Conservation (phyloP, 2,888 invertebrate species). For the Coremacera marginata region DNA sequence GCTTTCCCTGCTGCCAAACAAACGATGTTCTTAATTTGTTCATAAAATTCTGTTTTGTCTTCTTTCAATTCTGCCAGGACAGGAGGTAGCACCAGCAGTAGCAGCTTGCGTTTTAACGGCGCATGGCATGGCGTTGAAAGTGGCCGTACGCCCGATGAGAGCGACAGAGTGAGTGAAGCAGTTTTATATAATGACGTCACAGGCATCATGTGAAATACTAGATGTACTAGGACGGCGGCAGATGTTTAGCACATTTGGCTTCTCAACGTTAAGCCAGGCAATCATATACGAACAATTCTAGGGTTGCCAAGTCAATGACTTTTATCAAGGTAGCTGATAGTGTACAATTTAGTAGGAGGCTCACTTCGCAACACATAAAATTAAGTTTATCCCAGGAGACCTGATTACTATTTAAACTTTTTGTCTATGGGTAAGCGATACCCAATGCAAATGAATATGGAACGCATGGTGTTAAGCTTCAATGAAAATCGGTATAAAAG, state of each 20-base stretch:
- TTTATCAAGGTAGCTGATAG: too few species aligned
- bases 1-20: background rate
- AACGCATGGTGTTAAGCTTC: too few species aligned
- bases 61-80: slow-evolving; percentile 22
- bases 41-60: slow-evolving; percentile 31
- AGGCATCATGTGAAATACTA: background rate
- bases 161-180: slow-evolving; percentile 17
- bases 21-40: slow-evolving; percentile 23
- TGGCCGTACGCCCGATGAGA: background rate
- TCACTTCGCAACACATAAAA: too few species aligned
- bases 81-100: background rate
- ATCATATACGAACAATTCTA: slow-evolving; percentile 4
- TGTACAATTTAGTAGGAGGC: too few species aligned
- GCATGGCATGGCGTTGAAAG: slow-evolving; percentile 18
- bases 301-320: slow-evolving; percentile 16
- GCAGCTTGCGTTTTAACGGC: slow-evolving; percentile 24
- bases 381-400: too few species aligned
- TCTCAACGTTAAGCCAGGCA: slow-evolving; percentile 10
- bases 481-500: too few species aligned
- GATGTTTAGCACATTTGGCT: slow-evolving; percentile 24
- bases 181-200: slow-evolving; percentile 32
- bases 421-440: too few species aligned
- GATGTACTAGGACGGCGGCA: slow-evolving; percentile 22
- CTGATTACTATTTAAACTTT: too few species aligned
- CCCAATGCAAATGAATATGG: too few species aligned